Conservation (phyloP, 1,140 invertebrate genomes). For the Pseudachorutes palmiensis region DNA sequence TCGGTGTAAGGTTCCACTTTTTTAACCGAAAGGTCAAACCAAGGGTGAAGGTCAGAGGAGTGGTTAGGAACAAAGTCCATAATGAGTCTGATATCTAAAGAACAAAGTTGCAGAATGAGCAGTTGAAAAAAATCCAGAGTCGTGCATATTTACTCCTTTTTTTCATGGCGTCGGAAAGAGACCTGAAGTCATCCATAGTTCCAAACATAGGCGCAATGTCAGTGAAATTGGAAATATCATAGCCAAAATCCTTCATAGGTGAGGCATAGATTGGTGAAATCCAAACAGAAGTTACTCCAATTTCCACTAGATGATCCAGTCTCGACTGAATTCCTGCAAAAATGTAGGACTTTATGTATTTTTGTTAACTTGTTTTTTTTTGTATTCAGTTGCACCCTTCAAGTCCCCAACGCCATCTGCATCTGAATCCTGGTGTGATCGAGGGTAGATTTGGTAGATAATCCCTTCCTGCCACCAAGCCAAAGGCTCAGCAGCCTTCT, state of each 20-base stretch:
- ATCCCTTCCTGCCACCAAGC: slow-evolving; percentile 64
- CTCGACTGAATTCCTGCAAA: slow-evolving; percentile 42
- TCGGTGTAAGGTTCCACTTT: slow-evolving; percentile 48
- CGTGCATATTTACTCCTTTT: slow-evolving; percentile 41
- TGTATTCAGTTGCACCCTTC: no score
- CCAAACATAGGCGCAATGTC: slow-evolving; percentile 54
- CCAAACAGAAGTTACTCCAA: slow-evolving; percentile 52
- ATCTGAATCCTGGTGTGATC: slow-evolving; percentile 64
- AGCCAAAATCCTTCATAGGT: slow-evolving; percentile 56
- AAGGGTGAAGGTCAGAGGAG: slow-evolving; percentile 60
- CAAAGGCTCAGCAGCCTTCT: neutral
- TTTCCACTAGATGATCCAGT: slow-evolving; percentile 45
- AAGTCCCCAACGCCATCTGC: slow-evolving; percentile 64
- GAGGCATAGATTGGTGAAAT: slow-evolving; percentile 54
- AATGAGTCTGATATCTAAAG: slow-evolving; percentile 44
- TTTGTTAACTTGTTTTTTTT: neutral
- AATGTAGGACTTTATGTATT: neutral
- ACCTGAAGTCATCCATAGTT: slow-evolving; percentile 55
- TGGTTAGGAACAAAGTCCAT: slow-evolving; percentile 64
- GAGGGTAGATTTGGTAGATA: slow-evolving; percentile 69
- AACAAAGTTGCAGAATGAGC: neutral
- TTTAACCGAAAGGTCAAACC: slow-evolving; percentile 57
- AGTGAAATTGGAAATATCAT: slow-evolving; percentile 57
- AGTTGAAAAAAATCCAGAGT: no score
- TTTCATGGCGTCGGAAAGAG: slow-evolving; percentile 44